These are phyloP conservation scores for Pammene aurita DNA, from an alignment of 2,888 invertebrate genomes.

Conservation along the genomic window DNA sequence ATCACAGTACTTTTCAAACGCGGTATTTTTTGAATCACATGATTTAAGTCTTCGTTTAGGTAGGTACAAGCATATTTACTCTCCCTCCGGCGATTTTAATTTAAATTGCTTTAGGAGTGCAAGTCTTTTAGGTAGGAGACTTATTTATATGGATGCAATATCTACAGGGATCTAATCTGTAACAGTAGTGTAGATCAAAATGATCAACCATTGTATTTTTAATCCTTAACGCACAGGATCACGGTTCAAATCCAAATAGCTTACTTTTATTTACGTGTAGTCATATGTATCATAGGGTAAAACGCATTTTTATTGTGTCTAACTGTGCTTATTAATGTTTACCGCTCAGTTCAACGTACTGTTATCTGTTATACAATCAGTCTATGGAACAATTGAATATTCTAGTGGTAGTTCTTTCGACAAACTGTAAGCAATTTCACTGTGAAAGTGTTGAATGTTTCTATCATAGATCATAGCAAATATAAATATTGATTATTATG, in stretches of 20 bases:
- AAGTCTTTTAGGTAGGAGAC: no score
- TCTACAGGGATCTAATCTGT: constrained; percentile 1
- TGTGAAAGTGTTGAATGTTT: no score
- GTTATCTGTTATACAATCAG: background rate
- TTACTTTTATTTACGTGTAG: background rate
- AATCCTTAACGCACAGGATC: background rate
- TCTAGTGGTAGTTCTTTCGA: background rate
- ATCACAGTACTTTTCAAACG: no score
- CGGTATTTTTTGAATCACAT: no score
- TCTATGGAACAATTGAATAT: background rate
- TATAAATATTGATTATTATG: no score
- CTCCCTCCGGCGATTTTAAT: no score
- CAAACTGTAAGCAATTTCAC: background rate
- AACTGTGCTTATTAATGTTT: constrained; percentile 6
- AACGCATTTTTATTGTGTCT: background rate
- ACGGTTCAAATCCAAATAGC: background rate
- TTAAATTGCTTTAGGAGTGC: no score
- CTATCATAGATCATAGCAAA: no score
- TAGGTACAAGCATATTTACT: no score
- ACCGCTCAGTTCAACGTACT: constrained; percentile 1
- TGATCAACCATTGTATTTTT: background rate
- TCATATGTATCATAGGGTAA: constrained; percentile 1
- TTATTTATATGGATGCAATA: background rate
- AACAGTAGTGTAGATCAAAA: background rate
- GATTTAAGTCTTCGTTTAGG: no score